phyloP scores from a whole-genome alignment of 2,888 invertebrate species.

The Lysandra coridon region DNA sequence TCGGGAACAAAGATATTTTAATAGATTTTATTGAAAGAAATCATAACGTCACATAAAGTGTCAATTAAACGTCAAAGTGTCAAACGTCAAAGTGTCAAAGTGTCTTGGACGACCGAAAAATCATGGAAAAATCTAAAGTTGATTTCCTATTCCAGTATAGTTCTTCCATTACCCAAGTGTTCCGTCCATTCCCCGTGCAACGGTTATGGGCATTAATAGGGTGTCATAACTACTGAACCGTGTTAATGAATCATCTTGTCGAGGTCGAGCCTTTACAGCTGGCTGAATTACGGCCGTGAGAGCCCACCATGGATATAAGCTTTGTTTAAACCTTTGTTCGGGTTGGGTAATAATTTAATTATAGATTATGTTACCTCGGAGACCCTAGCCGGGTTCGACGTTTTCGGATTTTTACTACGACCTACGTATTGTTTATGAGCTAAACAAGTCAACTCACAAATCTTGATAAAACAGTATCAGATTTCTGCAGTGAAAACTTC shows the following conservation, averaged over 20 bases:
- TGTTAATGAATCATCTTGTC: slow-evolving; percentile 50
- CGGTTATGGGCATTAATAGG: slow-evolving; percentile 46
- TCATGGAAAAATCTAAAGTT: background rate
- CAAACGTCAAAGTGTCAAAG: too few species aligned
- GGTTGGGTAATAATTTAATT: slow-evolving; percentile 28
- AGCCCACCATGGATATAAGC: slow-evolving; percentile 35
- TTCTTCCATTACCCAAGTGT: background rate
- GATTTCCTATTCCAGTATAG: background rate
- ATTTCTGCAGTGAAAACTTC: background rate
- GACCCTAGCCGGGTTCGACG: slow-evolving; percentile 4
- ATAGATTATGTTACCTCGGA: slow-evolving; percentile 21
- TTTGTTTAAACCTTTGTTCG: slow-evolving; percentile 26
- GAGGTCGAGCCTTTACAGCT: slow-evolving; percentile 49
- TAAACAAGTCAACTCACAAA: background rate
- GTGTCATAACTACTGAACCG: slow-evolving; percentile 48
- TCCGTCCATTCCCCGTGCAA: slow-evolving; percentile 33
- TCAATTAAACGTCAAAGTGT: too few species aligned
- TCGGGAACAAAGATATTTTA: too few species aligned
- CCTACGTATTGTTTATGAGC: background rate
- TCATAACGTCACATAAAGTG: too few species aligned
- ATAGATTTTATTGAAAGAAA: too few species aligned
- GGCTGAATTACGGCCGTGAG: slow-evolving; percentile 44
- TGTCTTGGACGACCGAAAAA: background rate
- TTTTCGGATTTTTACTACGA: background rate
- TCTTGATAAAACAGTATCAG: background rate